These are phyloP conservation scores for Nipponia nippon DNA, from an alignment of 2,113 vertebrate species.

Conservation along the genomic window DNA sequence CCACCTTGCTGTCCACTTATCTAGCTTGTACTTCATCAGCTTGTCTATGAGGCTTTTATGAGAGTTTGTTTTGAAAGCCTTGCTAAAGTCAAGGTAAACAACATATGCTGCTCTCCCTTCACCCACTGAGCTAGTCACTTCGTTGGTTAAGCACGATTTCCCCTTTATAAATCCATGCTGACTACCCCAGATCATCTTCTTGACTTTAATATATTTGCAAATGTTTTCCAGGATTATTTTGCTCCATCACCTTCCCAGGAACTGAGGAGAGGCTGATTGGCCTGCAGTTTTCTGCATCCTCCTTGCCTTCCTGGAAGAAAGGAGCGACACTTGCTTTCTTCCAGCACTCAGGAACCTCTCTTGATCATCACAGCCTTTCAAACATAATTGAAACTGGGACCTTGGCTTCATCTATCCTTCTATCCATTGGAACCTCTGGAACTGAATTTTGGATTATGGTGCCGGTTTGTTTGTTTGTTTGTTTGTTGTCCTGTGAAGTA, in stretches of 20 bases:
- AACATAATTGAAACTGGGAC: background rate
- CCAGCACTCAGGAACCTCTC: background rate
- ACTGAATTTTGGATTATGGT: background rate
- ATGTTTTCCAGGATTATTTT: background rate
- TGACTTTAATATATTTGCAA: background rate
- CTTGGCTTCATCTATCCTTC: background rate
- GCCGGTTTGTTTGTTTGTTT: background rate
- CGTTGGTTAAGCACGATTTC: background rate
- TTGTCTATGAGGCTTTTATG: conserved; percentile 12
- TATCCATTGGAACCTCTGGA: background rate
- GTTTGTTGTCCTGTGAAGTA: too few species aligned
- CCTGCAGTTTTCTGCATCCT: background rate
- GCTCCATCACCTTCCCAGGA: background rate
- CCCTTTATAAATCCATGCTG: background rate
- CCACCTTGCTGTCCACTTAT: background rate
- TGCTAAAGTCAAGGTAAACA: conserved; percentile 38
- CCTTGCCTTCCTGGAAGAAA: background rate
- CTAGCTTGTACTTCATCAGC: background rate
- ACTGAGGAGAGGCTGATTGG: background rate
- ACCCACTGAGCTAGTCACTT: background rate
- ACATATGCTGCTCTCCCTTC: conserved; percentile 17
- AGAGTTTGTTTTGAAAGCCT: conserved; percentile 3
- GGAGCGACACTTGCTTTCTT: background rate
- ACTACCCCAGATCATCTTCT: background rate
- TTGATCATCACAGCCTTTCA: background rate